A percentile compares a stretch with the other conserved stretches of the same genome.
Evolutionary conservation across 2,113 vertebrate species (phyloP).

Genomic region (Turdus rufiventris): DNA sequence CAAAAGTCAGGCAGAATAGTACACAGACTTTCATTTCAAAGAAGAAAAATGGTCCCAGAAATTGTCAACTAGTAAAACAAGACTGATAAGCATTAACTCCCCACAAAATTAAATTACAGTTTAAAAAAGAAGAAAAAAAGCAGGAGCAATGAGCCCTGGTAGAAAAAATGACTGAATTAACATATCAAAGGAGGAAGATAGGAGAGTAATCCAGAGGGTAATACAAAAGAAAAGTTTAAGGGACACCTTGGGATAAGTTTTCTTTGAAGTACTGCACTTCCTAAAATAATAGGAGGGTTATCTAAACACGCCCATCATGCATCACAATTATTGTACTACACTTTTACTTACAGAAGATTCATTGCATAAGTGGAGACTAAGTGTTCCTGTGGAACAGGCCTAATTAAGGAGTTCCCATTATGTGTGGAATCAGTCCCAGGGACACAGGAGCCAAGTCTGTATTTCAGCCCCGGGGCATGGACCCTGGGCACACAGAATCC

Average conservation of each 20-base stretch:
- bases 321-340: constrained; percentile 46
- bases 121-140: not conserved
- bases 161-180: constrained; percentile 47
- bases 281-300: constrained; percentile 50
- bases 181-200: constrained; percentile 67
- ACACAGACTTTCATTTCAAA: not conserved
- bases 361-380: constrained; percentile 11
- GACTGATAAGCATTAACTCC: constrained; percentile 36
- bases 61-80: constrained; percentile 11
- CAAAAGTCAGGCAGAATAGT: not conserved
- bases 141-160: constrained; percentile 7
- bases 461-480: not conserved
- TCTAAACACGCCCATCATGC: constrained; percentile 37
- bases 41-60: not conserved
- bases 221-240: constrained; percentile 57
- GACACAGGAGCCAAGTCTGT: not conserved
- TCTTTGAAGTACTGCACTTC: constrained; percentile 56
- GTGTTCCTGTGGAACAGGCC: not conserved
- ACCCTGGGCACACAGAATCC: not conserved
- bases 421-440: not conserved
- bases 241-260: constrained; percentile 53
- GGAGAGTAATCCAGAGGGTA: constrained; percentile 45
- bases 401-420: not conserved
- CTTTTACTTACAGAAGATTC: constrained; percentile 37
- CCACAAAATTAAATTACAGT: constrained; percentile 56